phyloP scores from a whole-genome alignment of 2,797 vertebrate genomes.

The Sciurus vulgaris region DNA sequence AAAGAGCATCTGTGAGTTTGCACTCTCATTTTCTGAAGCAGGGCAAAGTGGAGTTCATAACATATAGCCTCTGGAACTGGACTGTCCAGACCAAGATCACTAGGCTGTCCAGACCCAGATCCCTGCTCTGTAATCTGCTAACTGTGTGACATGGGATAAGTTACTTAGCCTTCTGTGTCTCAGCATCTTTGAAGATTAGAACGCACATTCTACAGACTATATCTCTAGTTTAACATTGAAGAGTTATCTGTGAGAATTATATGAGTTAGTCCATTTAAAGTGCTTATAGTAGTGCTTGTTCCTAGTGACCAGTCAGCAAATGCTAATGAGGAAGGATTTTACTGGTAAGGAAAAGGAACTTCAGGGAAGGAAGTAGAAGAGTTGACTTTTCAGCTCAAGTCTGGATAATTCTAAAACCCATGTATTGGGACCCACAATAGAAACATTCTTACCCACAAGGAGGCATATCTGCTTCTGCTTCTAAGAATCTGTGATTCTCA shows the following conservation, averaged over 20 bases:
- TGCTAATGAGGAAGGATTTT: neutral
- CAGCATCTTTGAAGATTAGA: neutral
- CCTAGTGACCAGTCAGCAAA: neutral
- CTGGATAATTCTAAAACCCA: neutral
- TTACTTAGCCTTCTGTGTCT: neutral
- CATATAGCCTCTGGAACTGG: neutral
- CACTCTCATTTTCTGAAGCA: neutral
- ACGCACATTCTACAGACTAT: neutral
- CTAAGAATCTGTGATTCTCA: neutral
- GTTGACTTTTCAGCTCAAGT: neutral
- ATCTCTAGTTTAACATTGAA: neutral
- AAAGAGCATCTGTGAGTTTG: neutral
- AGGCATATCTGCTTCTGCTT: neutral
- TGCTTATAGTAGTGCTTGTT: neutral
- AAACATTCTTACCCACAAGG: neutral
- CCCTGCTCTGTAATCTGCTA: neutral
- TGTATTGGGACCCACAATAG: neutral
- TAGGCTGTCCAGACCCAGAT: neutral
- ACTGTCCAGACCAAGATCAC: neutral
- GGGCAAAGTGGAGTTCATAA: neutral
- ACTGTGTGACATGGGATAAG: neutral
- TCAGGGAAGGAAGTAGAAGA: neutral
- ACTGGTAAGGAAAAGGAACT: neutral
- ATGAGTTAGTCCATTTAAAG: neutral
- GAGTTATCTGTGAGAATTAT: neutral